These are phyloP conservation scores for Epistrophe grossulariae DNA, from an alignment of 2,888 invertebrate species.

Conservation along the genomic window DNA sequence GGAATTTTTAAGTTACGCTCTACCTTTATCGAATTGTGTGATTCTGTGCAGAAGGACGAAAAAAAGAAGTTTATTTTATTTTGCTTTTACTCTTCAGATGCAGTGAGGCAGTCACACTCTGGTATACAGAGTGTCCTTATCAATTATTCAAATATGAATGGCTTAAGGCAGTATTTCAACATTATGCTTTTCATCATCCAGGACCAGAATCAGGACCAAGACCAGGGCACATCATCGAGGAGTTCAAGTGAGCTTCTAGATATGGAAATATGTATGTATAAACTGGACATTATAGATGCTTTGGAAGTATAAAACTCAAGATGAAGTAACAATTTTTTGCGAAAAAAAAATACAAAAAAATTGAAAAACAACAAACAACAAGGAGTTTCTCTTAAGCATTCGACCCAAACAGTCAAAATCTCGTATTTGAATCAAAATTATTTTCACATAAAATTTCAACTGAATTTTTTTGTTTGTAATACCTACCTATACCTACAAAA, in stretches of 20 bases:
- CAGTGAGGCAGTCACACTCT: background rate
- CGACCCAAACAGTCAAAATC: background rate
- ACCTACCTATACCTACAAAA: too few species aligned
- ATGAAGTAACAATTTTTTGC: slow-evolving; percentile 37
- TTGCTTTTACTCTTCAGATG: slow-evolving; percentile 16
- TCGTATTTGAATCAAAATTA: background rate
- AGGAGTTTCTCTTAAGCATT: background rate
- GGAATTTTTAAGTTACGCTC: slow-evolving; percentile 12
- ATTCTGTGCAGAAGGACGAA: slow-evolving; percentile 1
- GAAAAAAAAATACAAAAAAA: slow-evolving; percentile 18
- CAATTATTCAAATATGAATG: slow-evolving; percentile 68
- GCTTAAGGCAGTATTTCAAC: slow-evolving; percentile 39
- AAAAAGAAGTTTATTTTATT: background rate
- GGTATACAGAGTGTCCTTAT: slow-evolving; percentile 52
- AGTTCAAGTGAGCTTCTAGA: slow-evolving; percentile 3
- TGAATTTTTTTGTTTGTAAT: too few species aligned
- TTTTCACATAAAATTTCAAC: too few species aligned
- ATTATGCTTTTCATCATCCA: slow-evolving; percentile 23
- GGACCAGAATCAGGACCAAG: background rate
- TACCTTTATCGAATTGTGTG: slow-evolving; percentile 41
- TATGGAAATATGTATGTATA: background rate
- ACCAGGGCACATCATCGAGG: slow-evolving; percentile 18
- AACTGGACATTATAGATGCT: slow-evolving; percentile 10
- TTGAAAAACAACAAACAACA: slow-evolving; percentile 48
- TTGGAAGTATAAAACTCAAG: background rate